Evolutionary conservation across 2,797 vertebrate species (phyloP).

Genomic region (Trichosurus vulpecula): DNA sequence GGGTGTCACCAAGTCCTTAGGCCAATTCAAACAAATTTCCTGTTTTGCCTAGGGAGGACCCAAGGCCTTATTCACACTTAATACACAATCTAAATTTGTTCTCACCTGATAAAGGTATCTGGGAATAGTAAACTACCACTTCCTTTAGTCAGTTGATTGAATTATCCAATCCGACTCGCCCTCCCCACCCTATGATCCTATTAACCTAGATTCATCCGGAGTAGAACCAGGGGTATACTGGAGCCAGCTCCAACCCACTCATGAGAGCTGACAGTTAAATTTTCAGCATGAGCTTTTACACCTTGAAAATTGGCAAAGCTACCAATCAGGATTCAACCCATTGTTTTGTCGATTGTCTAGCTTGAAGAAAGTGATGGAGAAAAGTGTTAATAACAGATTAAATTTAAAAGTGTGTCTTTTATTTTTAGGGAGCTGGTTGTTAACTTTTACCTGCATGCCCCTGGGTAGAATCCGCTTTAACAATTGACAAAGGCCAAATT

Average conservation of each 20-base stretch:
- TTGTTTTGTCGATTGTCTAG: neutral
- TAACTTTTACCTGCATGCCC: neutral
- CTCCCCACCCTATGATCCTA: neutral
- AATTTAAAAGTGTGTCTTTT: neutral
- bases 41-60: neutral
- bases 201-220: neutral
- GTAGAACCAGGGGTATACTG: neutral
- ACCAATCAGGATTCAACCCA: neutral
- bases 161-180: neutral
- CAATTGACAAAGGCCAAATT: neutral
- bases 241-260: neutral
- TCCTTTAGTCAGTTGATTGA: neutral
- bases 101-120: neutral
- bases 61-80: neutral
- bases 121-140: neutral
- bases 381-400: neutral
- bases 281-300: neutral
- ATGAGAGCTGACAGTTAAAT: neutral
- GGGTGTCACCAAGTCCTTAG: neutral
- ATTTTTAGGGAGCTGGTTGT: neutral
- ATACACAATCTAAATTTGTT: neutral
- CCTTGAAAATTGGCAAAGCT: neutral
- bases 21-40: neutral
- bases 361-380: neutral
- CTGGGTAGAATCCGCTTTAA: neutral